A percentile compares a stretch with the other conserved stretches of the same genome.
Evolutionary conservation across 2,888 invertebrate species (phyloP).

Genomic region (Chloroclystis v-ata): DNA sequence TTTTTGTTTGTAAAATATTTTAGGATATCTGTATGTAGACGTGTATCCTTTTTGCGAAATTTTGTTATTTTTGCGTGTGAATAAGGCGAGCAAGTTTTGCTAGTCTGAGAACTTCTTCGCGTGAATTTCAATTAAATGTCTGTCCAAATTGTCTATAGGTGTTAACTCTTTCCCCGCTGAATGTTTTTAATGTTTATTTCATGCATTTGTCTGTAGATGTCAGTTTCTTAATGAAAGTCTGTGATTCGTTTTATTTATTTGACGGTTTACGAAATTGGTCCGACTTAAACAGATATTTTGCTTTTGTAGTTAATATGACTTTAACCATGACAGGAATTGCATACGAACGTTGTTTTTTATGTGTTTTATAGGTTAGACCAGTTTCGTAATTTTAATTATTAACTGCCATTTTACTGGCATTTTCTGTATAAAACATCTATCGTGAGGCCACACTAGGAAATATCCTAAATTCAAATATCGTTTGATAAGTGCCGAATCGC

Average conservation of each 20-base stretch:
- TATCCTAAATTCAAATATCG: too few species aligned
- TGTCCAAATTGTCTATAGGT: slow-evolving; percentile 11
- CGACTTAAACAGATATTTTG: neutral
- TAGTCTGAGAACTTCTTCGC: neutral
- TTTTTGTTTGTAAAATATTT: slow-evolving; percentile 30
- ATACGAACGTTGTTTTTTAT: too few species aligned
- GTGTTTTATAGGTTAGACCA: too few species aligned
- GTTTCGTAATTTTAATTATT: too few species aligned
- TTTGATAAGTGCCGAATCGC: too few species aligned
- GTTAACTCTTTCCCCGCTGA: slow-evolving; percentile 1
- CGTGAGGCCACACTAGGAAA: too few species aligned
- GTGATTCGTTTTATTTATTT: slow-evolving; percentile 62
- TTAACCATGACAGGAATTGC: too few species aligned
- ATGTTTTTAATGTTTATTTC: slow-evolving; percentile 10
- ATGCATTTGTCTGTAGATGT: slow-evolving; percentile 35
- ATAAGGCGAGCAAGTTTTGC: slow-evolving; percentile 7
- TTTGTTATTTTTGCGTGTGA: slow-evolving; percentile 37
- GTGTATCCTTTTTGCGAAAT: slow-evolving; percentile 69
- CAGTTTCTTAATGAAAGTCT: slow-evolving; percentile 53
- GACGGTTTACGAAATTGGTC: slow-evolving; percentile 16
- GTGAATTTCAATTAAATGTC: slow-evolving; percentile 6
- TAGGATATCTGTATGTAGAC: slow-evolving; percentile 41
- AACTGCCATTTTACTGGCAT: too few species aligned
- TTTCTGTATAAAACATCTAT: too few species aligned
- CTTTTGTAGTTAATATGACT: neutral